Percentiles rank a stretch among this genome's conserved stretches.
Evolutionary conservation across 2,888 invertebrate species (phyloP).

Genomic region (Cepaea hortensis): DNA sequence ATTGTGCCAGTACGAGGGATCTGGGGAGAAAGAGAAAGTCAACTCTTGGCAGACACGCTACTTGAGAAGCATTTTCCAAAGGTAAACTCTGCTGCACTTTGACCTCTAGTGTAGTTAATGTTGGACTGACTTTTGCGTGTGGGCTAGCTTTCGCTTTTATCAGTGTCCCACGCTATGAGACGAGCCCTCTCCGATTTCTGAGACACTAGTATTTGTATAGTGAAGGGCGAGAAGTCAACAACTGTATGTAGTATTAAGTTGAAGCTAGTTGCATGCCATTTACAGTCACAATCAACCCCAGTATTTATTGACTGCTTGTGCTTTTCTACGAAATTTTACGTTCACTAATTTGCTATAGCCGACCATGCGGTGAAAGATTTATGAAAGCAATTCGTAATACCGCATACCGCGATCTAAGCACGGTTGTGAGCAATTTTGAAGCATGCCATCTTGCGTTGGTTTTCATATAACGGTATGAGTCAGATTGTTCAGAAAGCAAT

Average conservation of each 20-base stretch:
- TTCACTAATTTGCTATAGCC: background rate
- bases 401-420: no score
- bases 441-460: no score
- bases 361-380: no score
- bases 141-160: no score
- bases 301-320: no score
- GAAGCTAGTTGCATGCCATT: background rate
- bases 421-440: no score
- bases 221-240: background rate
- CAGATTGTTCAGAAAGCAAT: no score
- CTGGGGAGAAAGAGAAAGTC: constrained; percentile 17
- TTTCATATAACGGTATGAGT: no score
- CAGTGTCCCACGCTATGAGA: no score
- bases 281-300: background rate
- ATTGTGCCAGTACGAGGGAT: constrained; percentile 43
- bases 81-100: background rate
- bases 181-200: background rate
- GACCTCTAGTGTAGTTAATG: background rate
- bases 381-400: no score
- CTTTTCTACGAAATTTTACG: background rate
- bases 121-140: no score
- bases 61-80: background rate
- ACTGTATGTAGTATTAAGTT: background rate
- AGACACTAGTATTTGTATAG: background rate
- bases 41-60: no score